Evolutionary conservation across 2,113 vertebrate species (phyloP).

Genomic region (Pluvialis apricaria): DNA sequence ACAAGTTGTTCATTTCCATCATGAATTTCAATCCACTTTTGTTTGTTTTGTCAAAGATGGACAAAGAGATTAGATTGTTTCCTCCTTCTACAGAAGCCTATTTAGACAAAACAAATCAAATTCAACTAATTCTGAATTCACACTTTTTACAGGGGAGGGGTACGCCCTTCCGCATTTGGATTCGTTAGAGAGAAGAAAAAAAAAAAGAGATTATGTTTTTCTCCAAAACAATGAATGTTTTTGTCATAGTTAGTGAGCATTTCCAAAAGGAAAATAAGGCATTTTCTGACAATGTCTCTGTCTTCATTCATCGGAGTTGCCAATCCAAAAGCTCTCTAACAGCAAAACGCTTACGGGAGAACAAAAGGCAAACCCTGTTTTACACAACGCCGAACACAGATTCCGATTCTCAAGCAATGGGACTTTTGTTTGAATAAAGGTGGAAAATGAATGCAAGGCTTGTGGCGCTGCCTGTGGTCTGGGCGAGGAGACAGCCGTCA

Average conservation of each 20-base stretch:
- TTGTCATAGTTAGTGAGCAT: neutral
- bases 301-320: neutral
- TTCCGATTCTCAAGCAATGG: neutral
- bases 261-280: conserved; percentile 4
- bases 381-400: neutral
- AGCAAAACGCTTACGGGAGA: neutral
- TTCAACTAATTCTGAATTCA: neutral
- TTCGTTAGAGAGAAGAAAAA: neutral
- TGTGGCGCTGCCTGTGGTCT: neutral
- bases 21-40: neutral
- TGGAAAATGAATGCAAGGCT: neutral
- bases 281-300: neutral
- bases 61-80: conserved; percentile 21
- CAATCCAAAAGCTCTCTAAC: neutral
- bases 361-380: neutral
- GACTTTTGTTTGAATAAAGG: neutral
- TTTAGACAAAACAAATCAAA: neutral
- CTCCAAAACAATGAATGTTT: neutral
- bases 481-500: neutral
- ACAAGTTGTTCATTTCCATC: neutral
- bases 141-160: neutral
- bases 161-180: neutral
- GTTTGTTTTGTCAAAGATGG: neutral
- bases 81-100: neutral
- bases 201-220: neutral